phyloP scores from a whole-genome alignment of 2,888 invertebrate species.

The Epinotia brunnichana region DNA sequence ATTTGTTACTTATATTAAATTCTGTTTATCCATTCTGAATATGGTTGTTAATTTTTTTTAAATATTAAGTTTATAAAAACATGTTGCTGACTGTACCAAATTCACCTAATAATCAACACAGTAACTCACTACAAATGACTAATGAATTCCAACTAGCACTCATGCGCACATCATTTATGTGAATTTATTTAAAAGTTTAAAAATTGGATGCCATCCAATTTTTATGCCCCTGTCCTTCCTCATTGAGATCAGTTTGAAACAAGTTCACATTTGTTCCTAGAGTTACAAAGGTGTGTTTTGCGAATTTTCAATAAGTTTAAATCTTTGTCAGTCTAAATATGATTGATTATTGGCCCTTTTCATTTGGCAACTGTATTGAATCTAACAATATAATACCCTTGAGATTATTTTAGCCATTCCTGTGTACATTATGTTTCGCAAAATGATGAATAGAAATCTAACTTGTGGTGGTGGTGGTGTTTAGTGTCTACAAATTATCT shows the following conservation, averaged over 20 bases:
- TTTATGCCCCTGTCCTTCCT: conserved; percentile 68
- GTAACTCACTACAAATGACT: conserved; percentile 32
- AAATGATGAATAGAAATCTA: conserved; percentile 21
- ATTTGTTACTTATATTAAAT: too few relatives aligned
- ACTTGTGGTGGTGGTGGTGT: conserved; percentile 4
- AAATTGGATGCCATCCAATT: conserved; percentile 78
- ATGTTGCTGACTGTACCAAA: conserved; percentile 22
- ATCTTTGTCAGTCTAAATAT: conserved; percentile 6
- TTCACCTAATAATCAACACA: conserved; percentile 22
- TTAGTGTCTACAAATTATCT: conserved; percentile 27
- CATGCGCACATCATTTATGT: conserved; percentile 59
- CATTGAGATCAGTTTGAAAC: conserved; percentile 54
- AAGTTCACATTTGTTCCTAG: conserved; percentile 30
- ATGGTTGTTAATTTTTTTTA: background rate
- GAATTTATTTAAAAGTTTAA: conserved; percentile 79
- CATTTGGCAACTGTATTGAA: conserved; percentile 37
- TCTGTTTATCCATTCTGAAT: background rate
- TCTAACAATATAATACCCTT: conserved; percentile 43
- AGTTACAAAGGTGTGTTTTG: conserved; percentile 36
- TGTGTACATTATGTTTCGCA: conserved; percentile 27
- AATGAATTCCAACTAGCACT: conserved; percentile 64
- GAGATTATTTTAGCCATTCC: conserved; percentile 41
- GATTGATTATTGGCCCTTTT: conserved; percentile 26
- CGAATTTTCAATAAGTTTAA: conserved; percentile 8
- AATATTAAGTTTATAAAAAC: background rate